Percentiles rank a stretch among this genome's conserved stretches.
These are phyloP conservation scores for Scytalopus superciliaris DNA, from an alignment of 2,113 vertebrate genomes.

Conservation along the genomic window DNA sequence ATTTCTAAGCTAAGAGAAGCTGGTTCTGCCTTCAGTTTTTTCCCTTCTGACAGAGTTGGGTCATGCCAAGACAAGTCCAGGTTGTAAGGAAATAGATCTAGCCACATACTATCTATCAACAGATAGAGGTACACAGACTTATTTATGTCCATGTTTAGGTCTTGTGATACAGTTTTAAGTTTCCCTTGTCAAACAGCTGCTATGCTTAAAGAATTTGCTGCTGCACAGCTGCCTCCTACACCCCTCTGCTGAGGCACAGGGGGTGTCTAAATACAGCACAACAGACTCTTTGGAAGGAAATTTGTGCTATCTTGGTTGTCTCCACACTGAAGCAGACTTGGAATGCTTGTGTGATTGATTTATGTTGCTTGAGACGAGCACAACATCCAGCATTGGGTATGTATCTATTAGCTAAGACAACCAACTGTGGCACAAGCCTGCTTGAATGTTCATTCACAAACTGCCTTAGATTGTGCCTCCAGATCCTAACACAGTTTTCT, in stretches of 20 bases:
- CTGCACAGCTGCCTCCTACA: slow-evolving; percentile 45
- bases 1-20: neutral
- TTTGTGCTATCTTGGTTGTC: neutral
- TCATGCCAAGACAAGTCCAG: neutral
- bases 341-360: neutral
- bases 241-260: neutral
- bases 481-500: neutral
- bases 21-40: neutral
- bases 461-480: neutral
- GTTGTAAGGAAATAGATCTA: neutral
- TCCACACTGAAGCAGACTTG: neutral
- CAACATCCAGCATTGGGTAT: fast-evolving
- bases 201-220: neutral
- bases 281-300: neutral
- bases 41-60: neutral
- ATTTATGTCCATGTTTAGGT: neutral
- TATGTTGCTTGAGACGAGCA: neutral
- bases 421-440: neutral
- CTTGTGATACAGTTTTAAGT: neutral
- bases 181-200: slow-evolving; percentile 22
- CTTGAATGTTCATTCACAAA: neutral
- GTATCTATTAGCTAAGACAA: neutral
- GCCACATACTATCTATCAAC: neutral
- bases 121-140: neutral
- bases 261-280: slow-evolving; percentile 12